A percentile compares a stretch with the other conserved stretches of the same genome.
Evolutionary conservation across 2,797 vertebrate species (phyloP).

Genomic region (Parauchenoglanis punctatus): DNA sequence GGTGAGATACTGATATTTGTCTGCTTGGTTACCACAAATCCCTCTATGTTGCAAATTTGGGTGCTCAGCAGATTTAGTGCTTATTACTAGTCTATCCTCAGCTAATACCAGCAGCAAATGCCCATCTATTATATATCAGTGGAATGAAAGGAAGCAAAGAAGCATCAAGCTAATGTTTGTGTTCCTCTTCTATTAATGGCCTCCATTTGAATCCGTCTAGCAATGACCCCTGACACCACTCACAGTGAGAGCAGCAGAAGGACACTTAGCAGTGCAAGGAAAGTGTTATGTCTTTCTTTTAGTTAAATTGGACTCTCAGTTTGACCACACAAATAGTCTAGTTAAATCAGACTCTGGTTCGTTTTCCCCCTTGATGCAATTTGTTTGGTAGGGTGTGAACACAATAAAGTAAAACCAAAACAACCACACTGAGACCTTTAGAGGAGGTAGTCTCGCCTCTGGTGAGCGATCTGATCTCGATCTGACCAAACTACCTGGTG

Average conservation of each 20-base stretch:
- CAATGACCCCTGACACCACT: constrained; percentile 56
- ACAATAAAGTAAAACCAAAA: no score
- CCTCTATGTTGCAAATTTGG: constrained; percentile 26
- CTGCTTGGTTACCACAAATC: constrained; percentile 25
- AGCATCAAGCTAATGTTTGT: constrained; percentile 56
- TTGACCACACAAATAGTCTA: no score
- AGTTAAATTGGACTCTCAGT: no score
- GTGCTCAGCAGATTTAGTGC: constrained; percentile 11
- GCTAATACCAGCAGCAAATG: constrained; percentile 47
- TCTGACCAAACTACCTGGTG: no score
- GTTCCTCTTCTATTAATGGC: constrained; percentile 63
- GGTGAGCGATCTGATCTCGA: no score
- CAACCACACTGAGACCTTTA: no score
- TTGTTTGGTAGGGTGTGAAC: no score
- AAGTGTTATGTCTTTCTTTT: constrained; percentile 32
- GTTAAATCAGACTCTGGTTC: no score
- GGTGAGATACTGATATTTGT: constrained; percentile 3
- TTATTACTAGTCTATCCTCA: constrained; percentile 31
- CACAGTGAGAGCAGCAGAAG: constrained; percentile 59
- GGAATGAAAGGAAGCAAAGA: constrained; percentile 54
- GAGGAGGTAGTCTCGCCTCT: no score
- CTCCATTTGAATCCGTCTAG: constrained; percentile 58
- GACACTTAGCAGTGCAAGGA: constrained; percentile 38
- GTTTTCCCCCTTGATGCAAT: no score
- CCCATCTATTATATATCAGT: constrained; percentile 58